Base-by-base conservation (phyloP, 1,140 invertebrate species). In the Neodiprion pinetum region DNA sequence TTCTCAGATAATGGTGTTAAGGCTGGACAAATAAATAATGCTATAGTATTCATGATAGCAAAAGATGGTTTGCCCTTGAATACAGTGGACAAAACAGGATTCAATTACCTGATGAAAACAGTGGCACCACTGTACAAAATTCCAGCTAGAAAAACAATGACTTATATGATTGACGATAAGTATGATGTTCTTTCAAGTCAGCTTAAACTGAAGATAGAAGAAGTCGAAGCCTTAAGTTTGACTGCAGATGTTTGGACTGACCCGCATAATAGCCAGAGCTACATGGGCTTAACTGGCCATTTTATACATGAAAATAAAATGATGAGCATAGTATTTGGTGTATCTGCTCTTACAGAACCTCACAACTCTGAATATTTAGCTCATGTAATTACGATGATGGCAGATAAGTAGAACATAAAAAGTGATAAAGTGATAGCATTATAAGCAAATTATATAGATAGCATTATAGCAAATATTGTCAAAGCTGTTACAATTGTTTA, bases 31-130 rank as follows among this genome's bases (percentile, higher is more conserved):
- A 67, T 78, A 17, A 77, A 65, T 4, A 75, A 80, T 74, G 12
- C 14, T 11, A 72, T 79, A 48, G 11, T 83, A 17, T 80, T 70
- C 28, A 84, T 88, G 81, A 81, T 87, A 8, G 82, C 80, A 72
- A 82, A 80, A 75, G 84, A 85, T 69, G 71, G 81, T 80, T 78
- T 83, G 71, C 83, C 86, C 69, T 82, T 88, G 72, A 12, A 75
- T 67, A 77, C 84, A 28, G 84, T 88, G 53, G 85, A 88, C 81
- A 82, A 84, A 77, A 81, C 84, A 76, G 86, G 85, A 12, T 61
- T 61, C 7, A n/a, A 61, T 12, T 61, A 61, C 8, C 8, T 61
- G 53, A 61, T 69, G 67, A 69, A 69, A 69, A 9, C 0, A 69
- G 40, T 23, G 40, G 23, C 40, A 12, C 40, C 67, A 10, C 40